Base-by-base conservation (phyloP, 2,797 vertebrate species). In the Mus minutoides region DNA sequence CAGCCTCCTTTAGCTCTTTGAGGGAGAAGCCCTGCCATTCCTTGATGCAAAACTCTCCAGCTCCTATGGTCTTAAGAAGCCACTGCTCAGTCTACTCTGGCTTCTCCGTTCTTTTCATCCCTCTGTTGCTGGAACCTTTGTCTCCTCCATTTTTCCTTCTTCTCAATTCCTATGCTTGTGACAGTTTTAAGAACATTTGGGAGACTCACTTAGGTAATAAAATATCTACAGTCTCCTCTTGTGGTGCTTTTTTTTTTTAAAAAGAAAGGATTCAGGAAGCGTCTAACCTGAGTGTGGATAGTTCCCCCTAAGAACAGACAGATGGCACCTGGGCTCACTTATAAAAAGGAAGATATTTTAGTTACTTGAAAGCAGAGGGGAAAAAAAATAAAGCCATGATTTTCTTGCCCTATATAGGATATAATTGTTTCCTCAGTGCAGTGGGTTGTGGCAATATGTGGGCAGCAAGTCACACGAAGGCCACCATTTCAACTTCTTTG, bases 301-400 rank as follows among this genome's bases (percentile, higher is more conserved):
- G 21, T 84, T 64, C 56, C 71, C 62, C 52, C 37, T 17, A 83
- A 92, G 29, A 91, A 89, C 60, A 96, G 85, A 54, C 24, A 93
- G 40, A 21, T 92, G 31, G 26, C 34, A 83, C 22, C 54, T 89
- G 80, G 14, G 22, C 73, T 80, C 73, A 71, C 22, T 80, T 64
- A 40, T 88, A 24, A 90, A 80, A 88, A 46, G n/a, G 43, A 95
- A 82, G 76, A 26, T 88, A 90, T 94, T 94, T 96, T 84, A 94
- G 79, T 92, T 56, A 94, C 83, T 85, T 92, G 77, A 92, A 96
- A 76, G 43, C 43, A 85, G 46, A 46, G 31, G 29, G 17, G 40
- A 12, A 12, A 26, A 37, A 92, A 62, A 83, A 69, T 71, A 60
- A 40, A 85, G 34, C 3, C 9, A 73, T 14, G 24, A 78, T 83